phyloP scores from a whole-genome alignment of 1,140 invertebrate genomes.

The Eumeta japonica region DNA sequence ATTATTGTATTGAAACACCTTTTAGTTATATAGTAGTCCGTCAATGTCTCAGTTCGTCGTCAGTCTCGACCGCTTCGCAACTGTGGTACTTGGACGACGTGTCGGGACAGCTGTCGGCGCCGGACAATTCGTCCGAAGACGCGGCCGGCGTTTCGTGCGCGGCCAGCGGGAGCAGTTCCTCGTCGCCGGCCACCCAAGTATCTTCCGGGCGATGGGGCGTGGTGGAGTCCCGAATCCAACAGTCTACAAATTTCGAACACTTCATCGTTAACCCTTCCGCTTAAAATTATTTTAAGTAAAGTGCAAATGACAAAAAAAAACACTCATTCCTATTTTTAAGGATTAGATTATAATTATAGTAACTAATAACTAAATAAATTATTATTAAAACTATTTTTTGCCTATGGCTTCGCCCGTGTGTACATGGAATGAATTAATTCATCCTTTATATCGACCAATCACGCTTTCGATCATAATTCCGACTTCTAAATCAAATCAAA shows the following conservation, averaged over 20 bases:
- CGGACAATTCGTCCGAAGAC: conserved; percentile 66
- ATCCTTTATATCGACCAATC: no score
- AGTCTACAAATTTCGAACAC: conserved; percentile 22
- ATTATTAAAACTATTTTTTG: no score
- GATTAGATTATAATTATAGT: no score
- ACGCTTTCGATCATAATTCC: no score
- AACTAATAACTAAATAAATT: no score
- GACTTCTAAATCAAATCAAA: no score
- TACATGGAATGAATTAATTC: no score
- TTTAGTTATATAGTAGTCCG: no score
- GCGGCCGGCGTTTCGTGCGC: conserved; percentile 51
- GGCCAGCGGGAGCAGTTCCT: conserved; percentile 40
- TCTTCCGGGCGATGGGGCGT: conserved; percentile 7
- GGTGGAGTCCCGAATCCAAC: conserved; percentile 27
- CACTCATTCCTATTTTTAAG: conserved; percentile 1
- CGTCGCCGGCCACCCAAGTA: conserved; percentile 21
- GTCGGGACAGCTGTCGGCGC: conserved; percentile 69
- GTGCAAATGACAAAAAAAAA: conserved; percentile 2
- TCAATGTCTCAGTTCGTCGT: conserved; percentile 54
- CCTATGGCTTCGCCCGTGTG: no score
- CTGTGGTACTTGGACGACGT: conserved; percentile 73
- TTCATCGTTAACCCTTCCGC: conserved; percentile 3
- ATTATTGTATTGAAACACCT: background rate
- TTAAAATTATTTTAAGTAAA: background rate
- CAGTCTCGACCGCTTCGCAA: conserved; percentile 67